Percentiles rank a stretch among this genome's conserved stretches.
These are phyloP conservation scores for Corydoras maculifer DNA, from an alignment of 2,113 vertebrate species.

Conservation along the genomic window DNA sequence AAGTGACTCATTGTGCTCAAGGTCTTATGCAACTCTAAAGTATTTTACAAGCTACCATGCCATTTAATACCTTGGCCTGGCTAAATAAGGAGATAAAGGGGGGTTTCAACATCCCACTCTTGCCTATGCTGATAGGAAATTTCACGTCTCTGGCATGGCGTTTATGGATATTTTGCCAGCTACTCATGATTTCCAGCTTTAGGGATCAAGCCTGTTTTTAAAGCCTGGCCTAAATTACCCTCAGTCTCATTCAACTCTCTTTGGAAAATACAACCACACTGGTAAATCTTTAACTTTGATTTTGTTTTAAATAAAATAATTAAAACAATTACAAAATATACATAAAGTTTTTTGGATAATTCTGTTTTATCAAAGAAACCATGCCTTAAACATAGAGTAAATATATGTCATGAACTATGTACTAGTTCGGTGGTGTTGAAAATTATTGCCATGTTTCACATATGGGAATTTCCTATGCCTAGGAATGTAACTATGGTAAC, in stretches of 20 bases:
- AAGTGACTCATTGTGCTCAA: not conserved
- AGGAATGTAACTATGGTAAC: slow-evolving; percentile 30
- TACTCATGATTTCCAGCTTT: not conserved
- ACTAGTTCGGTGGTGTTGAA: slow-evolving; percentile 10
- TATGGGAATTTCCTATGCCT: slow-evolving; percentile 32
- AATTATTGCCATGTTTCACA: slow-evolving; percentile 21
- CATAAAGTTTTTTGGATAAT: no score
- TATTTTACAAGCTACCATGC: not conserved
- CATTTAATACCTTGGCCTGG: slow-evolving; percentile 13
- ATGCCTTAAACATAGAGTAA: not conserved
- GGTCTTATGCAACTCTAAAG: not conserved
- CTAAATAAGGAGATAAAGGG: slow-evolving; percentile 4
- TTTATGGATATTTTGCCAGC: not conserved
- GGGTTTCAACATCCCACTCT: slow-evolving; percentile 1
- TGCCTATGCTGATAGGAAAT: not conserved
- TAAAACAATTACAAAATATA: no score
- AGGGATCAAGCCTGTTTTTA: no score
- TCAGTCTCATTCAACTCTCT: no score
- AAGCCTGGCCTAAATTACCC: no score
- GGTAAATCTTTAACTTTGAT: no score
- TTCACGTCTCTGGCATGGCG: not conserved
- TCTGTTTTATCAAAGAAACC: no score
- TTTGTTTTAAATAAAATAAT: no score
- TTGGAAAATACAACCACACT: no score
- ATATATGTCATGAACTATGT: not conserved